Conservation (phyloP, 1,140 invertebrate genomes). For the Drosophila sproati region DNA sequence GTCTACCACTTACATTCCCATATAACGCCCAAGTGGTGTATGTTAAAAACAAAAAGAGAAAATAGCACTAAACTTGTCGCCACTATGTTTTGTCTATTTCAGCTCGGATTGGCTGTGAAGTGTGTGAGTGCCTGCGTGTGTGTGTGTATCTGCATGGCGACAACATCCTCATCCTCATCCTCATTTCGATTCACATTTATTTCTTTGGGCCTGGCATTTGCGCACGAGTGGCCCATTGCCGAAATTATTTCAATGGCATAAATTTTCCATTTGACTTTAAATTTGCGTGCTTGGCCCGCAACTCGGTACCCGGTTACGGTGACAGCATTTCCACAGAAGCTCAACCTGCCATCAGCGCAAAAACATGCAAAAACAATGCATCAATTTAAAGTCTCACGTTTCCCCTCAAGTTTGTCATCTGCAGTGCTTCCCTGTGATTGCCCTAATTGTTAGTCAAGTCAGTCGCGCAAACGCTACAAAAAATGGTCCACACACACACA, state of each 20-base stretch:
- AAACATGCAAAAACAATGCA: slow-evolving; percentile 65
- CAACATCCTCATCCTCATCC: slow-evolving; percentile 3
- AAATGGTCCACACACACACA: slow-evolving; percentile 1
- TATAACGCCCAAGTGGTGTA: slow-evolving; percentile 18
- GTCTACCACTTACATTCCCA: slow-evolving; percentile 8
- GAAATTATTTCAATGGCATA: slow-evolving; percentile 76
- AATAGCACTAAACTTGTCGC: slow-evolving; percentile 72
- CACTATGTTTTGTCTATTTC: slow-evolving; percentile 40
- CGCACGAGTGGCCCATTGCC: slow-evolving; percentile 79
- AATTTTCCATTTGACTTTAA: slow-evolving; percentile 64
- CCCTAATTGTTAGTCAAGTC: slow-evolving; percentile 74
- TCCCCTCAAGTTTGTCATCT: slow-evolving; percentile 40
- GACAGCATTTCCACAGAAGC: slow-evolving; percentile 16
- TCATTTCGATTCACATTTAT: slow-evolving; percentile 40
- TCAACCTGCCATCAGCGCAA: neutral
- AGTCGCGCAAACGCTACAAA: slow-evolving; percentile 25
- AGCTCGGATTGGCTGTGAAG: slow-evolving; percentile 23
- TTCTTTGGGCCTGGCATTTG: slow-evolving; percentile 67
- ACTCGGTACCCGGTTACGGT: slow-evolving; percentile 16
- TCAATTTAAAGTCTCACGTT: slow-evolving; percentile 69
- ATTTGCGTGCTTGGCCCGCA: slow-evolving; percentile 55
- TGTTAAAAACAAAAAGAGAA: slow-evolving; percentile 7
- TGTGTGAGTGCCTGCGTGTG: slow-evolving; percentile 15
- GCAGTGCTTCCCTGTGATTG: slow-evolving; percentile 69
- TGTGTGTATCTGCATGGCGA: slow-evolving; percentile 30